Percentiles rank a stretch among this genome's conserved stretches.
Conservation (phyloP, 2,797 vertebrate genomes). For the Tragelaphus oryx region DNA sequence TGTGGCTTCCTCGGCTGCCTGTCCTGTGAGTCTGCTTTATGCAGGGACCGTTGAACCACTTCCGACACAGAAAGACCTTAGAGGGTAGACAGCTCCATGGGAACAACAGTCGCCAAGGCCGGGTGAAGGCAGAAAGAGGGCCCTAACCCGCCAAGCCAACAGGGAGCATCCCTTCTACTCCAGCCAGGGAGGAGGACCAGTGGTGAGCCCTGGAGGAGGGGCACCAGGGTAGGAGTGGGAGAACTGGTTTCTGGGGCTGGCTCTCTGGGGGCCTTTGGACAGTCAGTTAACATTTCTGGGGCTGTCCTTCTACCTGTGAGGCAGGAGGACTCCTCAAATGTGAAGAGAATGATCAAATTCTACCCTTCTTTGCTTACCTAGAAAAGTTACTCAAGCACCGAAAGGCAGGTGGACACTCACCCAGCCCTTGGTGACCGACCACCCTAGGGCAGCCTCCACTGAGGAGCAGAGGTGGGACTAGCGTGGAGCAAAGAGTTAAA, state of each 20-base stretch:
- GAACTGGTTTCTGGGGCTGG: background rate
- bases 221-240: rapidly evolving
- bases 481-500: constrained; percentile 56
- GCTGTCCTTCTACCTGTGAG: background rate
- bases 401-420: background rate
- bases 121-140: background rate
- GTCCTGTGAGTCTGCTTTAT: background rate
- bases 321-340: background rate
- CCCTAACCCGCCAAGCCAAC: rapidly evolving
- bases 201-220: background rate
- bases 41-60: background rate
- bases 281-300: background rate
- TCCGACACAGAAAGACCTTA: rapidly evolving
- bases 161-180: background rate
- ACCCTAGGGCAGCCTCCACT: background rate
- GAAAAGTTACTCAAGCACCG: background rate
- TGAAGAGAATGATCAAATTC: background rate
- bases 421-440: background rate
- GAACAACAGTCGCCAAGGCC: no score
- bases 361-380: background rate
- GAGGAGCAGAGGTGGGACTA: background rate
- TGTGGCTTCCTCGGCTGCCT: background rate
- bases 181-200: background rate
- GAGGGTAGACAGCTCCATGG: background rate
- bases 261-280: background rate